Percentiles rank a stretch among this genome's conserved stretches.
These are phyloP conservation scores for Phalacrocorax aristotelis DNA, from an alignment of 2,113 vertebrate genomes.

Conservation along the genomic window DNA sequence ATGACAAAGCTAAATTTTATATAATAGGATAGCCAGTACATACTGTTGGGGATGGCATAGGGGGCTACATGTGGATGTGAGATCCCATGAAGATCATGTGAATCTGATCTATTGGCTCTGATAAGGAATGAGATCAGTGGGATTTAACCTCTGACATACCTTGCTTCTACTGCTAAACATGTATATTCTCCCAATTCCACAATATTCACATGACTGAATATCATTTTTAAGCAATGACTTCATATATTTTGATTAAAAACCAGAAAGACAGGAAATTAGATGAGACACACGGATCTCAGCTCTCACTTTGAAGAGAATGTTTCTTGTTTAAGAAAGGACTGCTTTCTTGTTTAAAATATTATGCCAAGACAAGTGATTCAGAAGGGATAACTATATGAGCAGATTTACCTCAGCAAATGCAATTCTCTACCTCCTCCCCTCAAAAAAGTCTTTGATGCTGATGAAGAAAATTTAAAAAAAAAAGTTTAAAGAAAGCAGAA, in stretches of 20 bases:
- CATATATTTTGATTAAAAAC: conserved; percentile 16
- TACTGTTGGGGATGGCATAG: background rate
- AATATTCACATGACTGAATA: background rate
- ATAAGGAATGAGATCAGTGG: background rate
- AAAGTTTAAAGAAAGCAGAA: background rate
- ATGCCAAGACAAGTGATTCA: background rate
- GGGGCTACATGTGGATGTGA: background rate
- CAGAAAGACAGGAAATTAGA: conserved; percentile 25
- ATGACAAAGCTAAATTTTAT: background rate
- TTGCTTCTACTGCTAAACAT: background rate
- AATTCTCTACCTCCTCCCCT: background rate
- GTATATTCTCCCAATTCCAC: background rate
- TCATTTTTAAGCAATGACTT: background rate
- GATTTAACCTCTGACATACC: background rate
- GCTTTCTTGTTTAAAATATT: background rate
- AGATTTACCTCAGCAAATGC: background rate
- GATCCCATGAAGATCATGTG: background rate
- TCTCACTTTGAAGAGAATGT: background rate
- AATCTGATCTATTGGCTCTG: background rate
- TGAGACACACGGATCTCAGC: background rate
- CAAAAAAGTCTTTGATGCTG: background rate
- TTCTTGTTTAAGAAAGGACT: background rate
- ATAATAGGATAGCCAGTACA: background rate
- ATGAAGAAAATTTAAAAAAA: background rate
- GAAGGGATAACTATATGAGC: background rate